phyloP scores from a whole-genome alignment of 2,888 invertebrate genomes.

The Portevinia maculata region DNA sequence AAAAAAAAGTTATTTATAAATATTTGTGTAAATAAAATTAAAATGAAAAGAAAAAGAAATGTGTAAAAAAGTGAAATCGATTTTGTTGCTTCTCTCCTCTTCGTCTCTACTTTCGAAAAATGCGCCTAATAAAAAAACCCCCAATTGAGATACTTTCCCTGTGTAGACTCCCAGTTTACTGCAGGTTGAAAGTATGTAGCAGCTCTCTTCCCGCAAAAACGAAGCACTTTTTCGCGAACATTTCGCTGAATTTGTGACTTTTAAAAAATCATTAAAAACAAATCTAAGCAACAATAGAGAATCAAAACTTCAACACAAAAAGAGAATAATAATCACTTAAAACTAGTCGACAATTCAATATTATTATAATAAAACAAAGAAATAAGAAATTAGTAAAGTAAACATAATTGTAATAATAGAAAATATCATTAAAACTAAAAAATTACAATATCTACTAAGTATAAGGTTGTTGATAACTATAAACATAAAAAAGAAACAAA shows the following conservation, averaged over 20 bases:
- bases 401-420: slow-evolving; percentile 74
- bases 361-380: slow-evolving; percentile 58
- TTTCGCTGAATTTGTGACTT: slow-evolving; percentile 50
- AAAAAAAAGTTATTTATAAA: slow-evolving; percentile 56
- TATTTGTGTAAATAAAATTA: slow-evolving; percentile 63
- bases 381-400: slow-evolving; percentile 74
- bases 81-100: slow-evolving; percentile 52
- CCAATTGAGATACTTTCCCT: slow-evolving; percentile 41
- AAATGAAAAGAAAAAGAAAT: slow-evolving; percentile 32
- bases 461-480: slow-evolving; percentile 73
- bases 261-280: slow-evolving; percentile 21
- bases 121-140: slow-evolving; percentile 48
- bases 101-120: slow-evolving; percentile 59
- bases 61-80: slow-evolving; percentile 61
- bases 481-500: slow-evolving; percentile 33
- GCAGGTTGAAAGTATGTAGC: slow-evolving; percentile 51
- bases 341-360: slow-evolving; percentile 73
- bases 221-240: slow-evolving; percentile 26
- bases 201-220: background rate
- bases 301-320: slow-evolving; percentile 46
- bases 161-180: slow-evolving; percentile 61
- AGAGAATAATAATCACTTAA: slow-evolving; percentile 69
- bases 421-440: slow-evolving; percentile 66
- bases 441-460: slow-evolving; percentile 61
- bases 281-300: slow-evolving; percentile 11